Percentiles rank a stretch among this genome's conserved stretches.
phyloP scores from a whole-genome alignment of 2,797 vertebrate genomes.

The Numenius phaeopus region DNA sequence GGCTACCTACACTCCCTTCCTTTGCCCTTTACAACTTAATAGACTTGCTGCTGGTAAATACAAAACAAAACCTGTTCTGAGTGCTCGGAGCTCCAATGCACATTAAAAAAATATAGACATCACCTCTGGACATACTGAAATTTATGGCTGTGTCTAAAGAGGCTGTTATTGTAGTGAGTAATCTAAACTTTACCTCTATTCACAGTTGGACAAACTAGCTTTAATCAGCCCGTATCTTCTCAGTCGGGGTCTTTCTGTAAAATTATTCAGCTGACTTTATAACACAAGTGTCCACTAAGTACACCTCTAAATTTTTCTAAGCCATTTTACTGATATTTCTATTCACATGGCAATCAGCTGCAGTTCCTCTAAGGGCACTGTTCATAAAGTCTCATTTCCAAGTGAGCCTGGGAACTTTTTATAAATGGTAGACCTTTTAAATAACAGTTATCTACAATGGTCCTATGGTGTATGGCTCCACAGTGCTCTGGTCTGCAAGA shows the following conservation, averaged over 20 bases:
- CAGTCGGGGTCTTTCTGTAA: slow-evolving; percentile 34
- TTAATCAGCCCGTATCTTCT: slow-evolving; percentile 54
- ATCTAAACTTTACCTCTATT: slow-evolving; percentile 70
- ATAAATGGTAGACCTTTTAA: slow-evolving; percentile 59
- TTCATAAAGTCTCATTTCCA: slow-evolving; percentile 43
- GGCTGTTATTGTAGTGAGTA: slow-evolving; percentile 63
- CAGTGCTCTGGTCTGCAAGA: slow-evolving; percentile 38
- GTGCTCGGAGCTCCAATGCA: slow-evolving; percentile 44
- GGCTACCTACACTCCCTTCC: slow-evolving; percentile 32
- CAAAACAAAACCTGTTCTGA: slow-evolving; percentile 73
- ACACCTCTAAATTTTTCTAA: slow-evolving; percentile 54
- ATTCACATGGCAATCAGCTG: slow-evolving; percentile 58
- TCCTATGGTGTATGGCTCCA: neutral
- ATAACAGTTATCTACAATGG: slow-evolving; percentile 58
- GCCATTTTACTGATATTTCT: slow-evolving; percentile 62
- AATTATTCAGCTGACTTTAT: slow-evolving; percentile 53
- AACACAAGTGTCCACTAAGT: slow-evolving; percentile 47
- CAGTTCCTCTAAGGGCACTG: slow-evolving; percentile 39
- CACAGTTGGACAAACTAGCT: slow-evolving; percentile 58
- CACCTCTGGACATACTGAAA: slow-evolving; percentile 73
- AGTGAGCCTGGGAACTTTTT: slow-evolving; percentile 47
- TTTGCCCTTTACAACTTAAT: slow-evolving; percentile 74
- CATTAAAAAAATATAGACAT: slow-evolving; percentile 78
- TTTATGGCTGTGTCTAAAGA: slow-evolving; percentile 72
- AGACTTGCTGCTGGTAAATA: slow-evolving; percentile 77